phyloP scores from a whole-genome alignment of 1,140 invertebrate genomes.

The Ptiloglossa arizonensis region DNA sequence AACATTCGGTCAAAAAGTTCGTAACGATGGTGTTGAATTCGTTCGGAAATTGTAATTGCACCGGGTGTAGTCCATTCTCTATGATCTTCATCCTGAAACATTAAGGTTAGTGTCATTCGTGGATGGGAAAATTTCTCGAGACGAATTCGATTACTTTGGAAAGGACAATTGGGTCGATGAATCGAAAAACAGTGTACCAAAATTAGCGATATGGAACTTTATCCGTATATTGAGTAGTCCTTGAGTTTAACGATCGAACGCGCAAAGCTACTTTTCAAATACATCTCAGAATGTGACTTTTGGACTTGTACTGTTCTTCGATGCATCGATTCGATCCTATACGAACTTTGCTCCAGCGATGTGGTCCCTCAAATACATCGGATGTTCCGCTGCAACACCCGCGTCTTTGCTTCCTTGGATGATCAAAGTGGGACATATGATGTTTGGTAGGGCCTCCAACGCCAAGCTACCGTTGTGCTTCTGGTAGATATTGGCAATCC shows the following conservation, averaged over 20 bases:
- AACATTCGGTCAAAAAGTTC: conserved; percentile 82
- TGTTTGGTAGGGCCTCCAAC: conserved; percentile 83
- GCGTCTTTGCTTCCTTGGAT: conserved; percentile 92
- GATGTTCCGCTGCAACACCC: conserved; percentile 88
- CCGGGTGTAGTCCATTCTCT: conserved; percentile 92
- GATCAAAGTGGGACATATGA: conserved; percentile 89
- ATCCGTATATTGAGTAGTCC: too few species aligned
- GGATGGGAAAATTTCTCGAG: conserved; percentile 10
- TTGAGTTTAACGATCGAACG: too few species aligned
- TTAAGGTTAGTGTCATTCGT: conserved; percentile 26
- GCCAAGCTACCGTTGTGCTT: conserved; percentile 88
- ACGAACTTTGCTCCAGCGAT: conserved; percentile 85
- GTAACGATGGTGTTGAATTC: conserved; percentile 91
- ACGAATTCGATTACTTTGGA: too few species aligned
- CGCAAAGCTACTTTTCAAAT: too few species aligned
- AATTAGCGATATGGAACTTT: too few species aligned
- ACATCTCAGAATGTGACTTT: too few species aligned
- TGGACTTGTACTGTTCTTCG: too few species aligned
- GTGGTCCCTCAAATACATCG: conserved; percentile 85
- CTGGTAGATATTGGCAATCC: conserved; percentile 83
- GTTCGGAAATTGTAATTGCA: conserved; percentile 89
- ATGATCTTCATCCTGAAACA: conserved; percentile 85
- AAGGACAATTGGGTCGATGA: too few species aligned
- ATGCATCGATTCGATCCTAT: conserved; percentile 62
- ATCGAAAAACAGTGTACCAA: too few species aligned